Base-by-base conservation (phyloP, 2,888 invertebrate species). In the Troglohyphantes excavatus region DNA sequence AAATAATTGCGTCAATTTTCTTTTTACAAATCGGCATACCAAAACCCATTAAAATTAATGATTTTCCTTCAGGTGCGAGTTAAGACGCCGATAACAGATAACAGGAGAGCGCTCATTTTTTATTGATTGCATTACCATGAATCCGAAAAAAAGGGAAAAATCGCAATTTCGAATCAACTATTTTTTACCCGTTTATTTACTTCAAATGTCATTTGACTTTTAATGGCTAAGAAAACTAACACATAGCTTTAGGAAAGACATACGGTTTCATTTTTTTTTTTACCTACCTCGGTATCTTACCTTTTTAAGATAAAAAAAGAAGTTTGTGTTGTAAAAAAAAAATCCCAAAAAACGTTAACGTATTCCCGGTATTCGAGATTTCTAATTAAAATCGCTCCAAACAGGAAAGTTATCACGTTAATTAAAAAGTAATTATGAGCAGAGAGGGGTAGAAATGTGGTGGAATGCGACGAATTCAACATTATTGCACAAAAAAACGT, bases 1-100 rank as follows among this genome's bases (percentile, higher is more conserved):
- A 86, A 86, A 86, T 86, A 86, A 86, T 86, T 86, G 78, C 85
- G 78, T 78, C 85, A 86, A 86, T 86, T 86, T 86, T 59, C 68
- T 70, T 70, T 76, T 86, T 86, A 86, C 85, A 86, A 86, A 86
- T 86, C 85, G 78, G 85, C 76, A 86, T 86, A 86, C 85, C 85
- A 76, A 53, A 76, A 68, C 59, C 76, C 85, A 86, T 86, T 86
- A 86, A 86, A 86, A 86, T 86, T 86, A 86, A 86, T 86, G 85
- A 86, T 86, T 86, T 67, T 67, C 68, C 78, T 68, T 78, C 85
- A 86, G 85, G 85, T 86, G 70, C 13, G 61, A 86, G 59, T 78
- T 73, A 78, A 86, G 85, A 86, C 85, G 67, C 59, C 70, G 76
- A 70, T 86, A 70, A 65, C 68, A 86, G 70, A 86, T 86, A 86